Conservation (phyloP, 2,888 invertebrate species). For the Brachynemurus nebulosus region DNA sequence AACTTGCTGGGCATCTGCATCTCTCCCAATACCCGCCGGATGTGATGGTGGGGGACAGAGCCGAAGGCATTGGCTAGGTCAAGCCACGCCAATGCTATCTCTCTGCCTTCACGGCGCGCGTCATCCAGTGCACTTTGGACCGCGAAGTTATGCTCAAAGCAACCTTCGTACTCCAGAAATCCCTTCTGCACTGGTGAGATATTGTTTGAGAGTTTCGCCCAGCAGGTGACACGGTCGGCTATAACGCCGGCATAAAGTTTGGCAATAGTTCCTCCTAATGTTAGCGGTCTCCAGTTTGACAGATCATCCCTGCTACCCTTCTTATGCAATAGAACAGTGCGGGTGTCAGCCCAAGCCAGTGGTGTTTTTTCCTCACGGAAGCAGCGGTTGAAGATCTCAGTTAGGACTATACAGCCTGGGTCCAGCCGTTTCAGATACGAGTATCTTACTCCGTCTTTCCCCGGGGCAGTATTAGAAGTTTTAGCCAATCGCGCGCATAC, state of each 20-base stretch:
- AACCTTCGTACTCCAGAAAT: constrained; percentile 25
- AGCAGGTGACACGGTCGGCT: constrained; percentile 17
- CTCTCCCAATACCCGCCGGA: constrained; percentile 21
- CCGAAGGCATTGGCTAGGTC: constrained; percentile 29
- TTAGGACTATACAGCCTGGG: not conserved
- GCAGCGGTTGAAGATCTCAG: constrained; percentile 2
- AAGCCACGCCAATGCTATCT: constrained; percentile 24
- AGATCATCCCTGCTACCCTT: constrained; percentile 16
- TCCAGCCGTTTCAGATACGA: not conserved
- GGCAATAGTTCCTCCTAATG: constrained; percentile 19
- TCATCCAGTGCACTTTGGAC: constrained; percentile 22
- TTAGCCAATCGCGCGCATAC: not conserved
- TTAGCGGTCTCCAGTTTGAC: constrained; percentile 24
- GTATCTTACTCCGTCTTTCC: not conserved
- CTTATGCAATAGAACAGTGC: constrained; percentile 11
- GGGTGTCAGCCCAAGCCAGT: constrained; percentile 2
- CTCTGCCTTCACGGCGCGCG: constrained; percentile 13
- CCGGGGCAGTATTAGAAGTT: not conserved
- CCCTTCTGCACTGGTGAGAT: constrained; percentile 25
- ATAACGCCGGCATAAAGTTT: constrained; percentile 19
- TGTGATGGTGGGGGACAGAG: constrained; percentile 24
- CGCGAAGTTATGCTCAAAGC: constrained; percentile 26
- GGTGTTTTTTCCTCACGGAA: constrained; percentile 4
- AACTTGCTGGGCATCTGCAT: constrained; percentile 12
- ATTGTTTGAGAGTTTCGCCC: constrained; percentile 12